These are phyloP conservation scores for Halcyon chelicuti DNA, from an alignment of 2,797 vertebrate species.

Conservation along the genomic window DNA sequence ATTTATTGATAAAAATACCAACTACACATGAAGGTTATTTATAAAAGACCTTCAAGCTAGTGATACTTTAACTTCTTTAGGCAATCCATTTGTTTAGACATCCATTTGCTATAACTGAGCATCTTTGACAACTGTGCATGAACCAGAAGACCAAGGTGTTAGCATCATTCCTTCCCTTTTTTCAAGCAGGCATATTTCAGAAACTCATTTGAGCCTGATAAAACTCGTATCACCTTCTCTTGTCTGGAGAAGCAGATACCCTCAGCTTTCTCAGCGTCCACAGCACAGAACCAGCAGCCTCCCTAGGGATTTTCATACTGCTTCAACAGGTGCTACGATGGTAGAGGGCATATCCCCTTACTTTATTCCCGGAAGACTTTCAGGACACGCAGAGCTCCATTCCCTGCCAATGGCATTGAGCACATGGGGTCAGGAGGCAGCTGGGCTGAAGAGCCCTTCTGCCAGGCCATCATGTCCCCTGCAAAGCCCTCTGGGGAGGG, in stretches of 20 bases:
- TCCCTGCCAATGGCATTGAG: fast-evolving
- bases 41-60: neutral
- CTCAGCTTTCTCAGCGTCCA: neutral
- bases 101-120: neutral
- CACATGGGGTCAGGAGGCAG: neutral
- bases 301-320: neutral
- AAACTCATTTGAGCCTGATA: neutral
- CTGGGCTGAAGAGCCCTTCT: neutral
- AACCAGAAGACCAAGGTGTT: neutral
- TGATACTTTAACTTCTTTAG: neutral
- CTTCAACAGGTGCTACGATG: neutral
- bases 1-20: neutral
- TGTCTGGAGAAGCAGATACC: neutral
- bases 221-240: neutral
- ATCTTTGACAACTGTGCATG: neutral
- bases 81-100: neutral
- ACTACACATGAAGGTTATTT: neutral
- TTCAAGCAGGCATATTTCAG: neutral
- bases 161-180: neutral
- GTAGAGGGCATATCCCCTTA: neutral
- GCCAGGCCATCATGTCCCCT: neutral
- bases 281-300: neutral
- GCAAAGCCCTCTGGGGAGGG: neutral
- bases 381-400: neutral
- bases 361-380: neutral